Percentiles rank a stretch among this genome's conserved stretches.
Conservation (phyloP, 2,888 invertebrate species). For the Cancer borealis region DNA sequence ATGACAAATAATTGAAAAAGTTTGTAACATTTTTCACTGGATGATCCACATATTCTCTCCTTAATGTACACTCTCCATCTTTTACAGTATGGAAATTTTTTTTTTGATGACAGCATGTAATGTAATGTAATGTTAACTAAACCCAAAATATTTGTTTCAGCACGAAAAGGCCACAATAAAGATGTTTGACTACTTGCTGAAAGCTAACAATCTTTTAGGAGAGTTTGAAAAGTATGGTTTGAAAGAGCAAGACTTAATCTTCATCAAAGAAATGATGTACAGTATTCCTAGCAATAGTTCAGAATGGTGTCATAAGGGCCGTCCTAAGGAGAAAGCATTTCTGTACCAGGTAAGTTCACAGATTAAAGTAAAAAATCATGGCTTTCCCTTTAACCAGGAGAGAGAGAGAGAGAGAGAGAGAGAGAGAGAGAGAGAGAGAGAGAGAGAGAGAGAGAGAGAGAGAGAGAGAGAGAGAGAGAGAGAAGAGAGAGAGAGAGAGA, state of each 20-base stretch:
- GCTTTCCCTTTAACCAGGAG: background rate
- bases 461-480: too few species aligned
- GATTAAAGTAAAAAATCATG: background rate
- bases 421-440: too few species aligned
- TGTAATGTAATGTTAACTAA: background rate
- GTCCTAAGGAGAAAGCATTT: slow-evolving; percentile 62
- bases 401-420: too few species aligned
- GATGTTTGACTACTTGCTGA: slow-evolving; percentile 81
- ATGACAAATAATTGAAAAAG: background rate
- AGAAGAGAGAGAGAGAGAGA: too few species aligned
- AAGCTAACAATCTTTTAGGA: slow-evolving; percentile 55
- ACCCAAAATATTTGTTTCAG: slow-evolving; percentile 78
- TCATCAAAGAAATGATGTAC: slow-evolving; percentile 66
- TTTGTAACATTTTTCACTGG: background rate
- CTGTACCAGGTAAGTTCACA: slow-evolving; percentile 68
- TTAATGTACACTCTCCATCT: background rate
- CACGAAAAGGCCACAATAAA: slow-evolving; percentile 82
- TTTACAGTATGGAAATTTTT: background rate
- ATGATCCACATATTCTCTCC: background rate
- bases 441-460: too few species aligned
- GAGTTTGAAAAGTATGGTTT: slow-evolving; percentile 59
- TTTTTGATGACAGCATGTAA: background rate
- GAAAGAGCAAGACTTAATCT: slow-evolving; percentile 51
- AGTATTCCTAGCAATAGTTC: background rate
- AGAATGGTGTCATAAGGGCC: slow-evolving; percentile 62